Percentiles rank a stretch among this genome's conserved stretches.
Evolutionary conservation across 2,113 vertebrate genomes (phyloP).

Genomic region (Chloropsis hardwickii): DNA sequence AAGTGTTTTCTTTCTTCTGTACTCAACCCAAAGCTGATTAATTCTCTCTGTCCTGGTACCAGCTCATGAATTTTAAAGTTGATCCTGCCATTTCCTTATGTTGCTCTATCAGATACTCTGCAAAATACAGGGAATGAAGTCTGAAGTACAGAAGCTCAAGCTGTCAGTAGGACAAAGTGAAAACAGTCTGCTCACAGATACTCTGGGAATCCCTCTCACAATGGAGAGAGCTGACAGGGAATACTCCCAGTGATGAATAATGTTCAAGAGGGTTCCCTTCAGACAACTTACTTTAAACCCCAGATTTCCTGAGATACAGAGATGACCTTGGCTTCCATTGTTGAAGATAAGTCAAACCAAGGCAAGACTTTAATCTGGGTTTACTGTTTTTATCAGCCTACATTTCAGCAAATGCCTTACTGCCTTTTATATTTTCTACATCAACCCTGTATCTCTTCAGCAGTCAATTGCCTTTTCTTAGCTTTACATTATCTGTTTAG

Average conservation of each 20-base stretch:
- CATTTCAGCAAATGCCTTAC: constrained; percentile 69
- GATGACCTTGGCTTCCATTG: constrained; percentile 57
- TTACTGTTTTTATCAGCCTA: constrained; percentile 73
- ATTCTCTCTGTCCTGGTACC: constrained; percentile 46
- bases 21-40: constrained; percentile 56
- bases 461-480: constrained; percentile 65
- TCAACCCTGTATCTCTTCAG: constrained; percentile 57
- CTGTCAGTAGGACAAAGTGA: constrained; percentile 34
- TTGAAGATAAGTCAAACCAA: constrained; percentile 75
- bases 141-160: constrained; percentile 35
- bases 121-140: neutral
- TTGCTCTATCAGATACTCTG: neutral
- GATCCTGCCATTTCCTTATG: constrained; percentile 17
- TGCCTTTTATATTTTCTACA: constrained; percentile 73
- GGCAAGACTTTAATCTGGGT: constrained; percentile 73
- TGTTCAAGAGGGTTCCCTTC: constrained; percentile 61
- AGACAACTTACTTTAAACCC: constrained; percentile 73
- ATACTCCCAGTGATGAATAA: constrained; percentile 62
- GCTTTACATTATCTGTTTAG: constrained; percentile 72
- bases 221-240: constrained; percentile 53
- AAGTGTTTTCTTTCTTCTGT: constrained; percentile 52
- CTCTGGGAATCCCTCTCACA: constrained; percentile 48
- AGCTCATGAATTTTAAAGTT: constrained; percentile 56
- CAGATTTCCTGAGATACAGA: constrained; percentile 68
- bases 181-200: constrained; percentile 53